Conservation (phyloP, 2,113 vertebrate species). For the Sinocyclocheilus maitianheensis region DNA sequence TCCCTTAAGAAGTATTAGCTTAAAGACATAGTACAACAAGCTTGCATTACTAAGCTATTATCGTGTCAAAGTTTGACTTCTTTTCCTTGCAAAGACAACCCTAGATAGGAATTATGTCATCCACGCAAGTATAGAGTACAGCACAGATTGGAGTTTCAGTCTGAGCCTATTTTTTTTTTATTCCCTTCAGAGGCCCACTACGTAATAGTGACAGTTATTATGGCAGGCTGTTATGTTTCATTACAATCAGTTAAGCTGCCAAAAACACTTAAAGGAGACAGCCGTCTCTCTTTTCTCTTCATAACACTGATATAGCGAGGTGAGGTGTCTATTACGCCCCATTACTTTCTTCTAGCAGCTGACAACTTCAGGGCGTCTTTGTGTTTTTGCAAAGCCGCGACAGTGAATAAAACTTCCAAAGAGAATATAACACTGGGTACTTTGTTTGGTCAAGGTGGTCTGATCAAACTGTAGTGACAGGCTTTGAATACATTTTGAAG, state of each 20-base stretch:
- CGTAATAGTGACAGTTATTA: slow-evolving; percentile 51
- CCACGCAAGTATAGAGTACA: not conserved
- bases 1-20: not conserved
- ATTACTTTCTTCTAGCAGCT: slow-evolving; percentile 17
- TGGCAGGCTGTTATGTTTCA: slow-evolving; percentile 43
- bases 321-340: slow-evolving; percentile 35
- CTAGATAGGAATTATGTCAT: not conserved
- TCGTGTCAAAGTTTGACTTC: slow-evolving; percentile 23
- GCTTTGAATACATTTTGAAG: not conserved
- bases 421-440: not conserved
- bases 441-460: not conserved
- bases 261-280: slow-evolving; percentile 44
- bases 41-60: not conserved
- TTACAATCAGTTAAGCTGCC: slow-evolving; percentile 49
- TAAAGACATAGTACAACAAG: not conserved
- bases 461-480: not conserved
- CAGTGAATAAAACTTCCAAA: not conserved
- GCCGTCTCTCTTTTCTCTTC: slow-evolving; percentile 11
- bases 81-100: not conserved
- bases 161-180: not conserved
- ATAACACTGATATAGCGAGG: slow-evolving; percentile 23
- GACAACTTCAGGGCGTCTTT: slow-evolving; percentile 31
- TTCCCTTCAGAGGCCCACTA: slow-evolving; percentile 29
- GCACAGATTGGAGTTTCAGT: not conserved
- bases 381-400: not conserved